Base-by-base conservation (phyloP, 1,140 invertebrate genomes). In the Brachionus angularis region DNA sequence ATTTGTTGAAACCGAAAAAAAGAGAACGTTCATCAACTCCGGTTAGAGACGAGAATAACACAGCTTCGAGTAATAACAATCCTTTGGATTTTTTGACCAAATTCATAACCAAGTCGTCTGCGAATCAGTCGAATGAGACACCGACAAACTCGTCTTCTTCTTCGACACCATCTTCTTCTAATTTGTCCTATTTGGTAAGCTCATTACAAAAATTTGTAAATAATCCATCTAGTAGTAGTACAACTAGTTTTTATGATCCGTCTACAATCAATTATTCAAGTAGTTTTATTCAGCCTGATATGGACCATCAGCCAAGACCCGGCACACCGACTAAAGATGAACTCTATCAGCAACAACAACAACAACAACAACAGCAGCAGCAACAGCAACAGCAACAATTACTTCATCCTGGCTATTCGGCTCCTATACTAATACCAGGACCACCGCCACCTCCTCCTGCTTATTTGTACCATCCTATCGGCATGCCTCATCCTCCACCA, bases 191-290 rank as follows among this genome's bases (percentile, higher is more conserved):
- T 36, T 18, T 67, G 34, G 62, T 67, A 16, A 67, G 36, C n/a
- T 67, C 62, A 18, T 50, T 67, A 50, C 53, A 58, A 58, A 58
- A 58, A 21, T 58, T 58, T 58, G 53, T 58, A 58, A 58, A 58
- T 39, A 58, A 58, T 58, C 33, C 33, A 23, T 39, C 53, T 23
- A 29, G 53, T 39, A 31, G 52, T n/a, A n/a, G 2, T 55, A 55
- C 31, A 23, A 14, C 3, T 34, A 39, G n/a, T 12, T 58, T 8
- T n/a, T 58, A 58, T 33, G 39, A 39, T 23, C 53, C 53, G 39
- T 58, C 53, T 12, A 18, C 18, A 10, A 39, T 58, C 3, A 58
- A 36, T 34, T 58, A 58, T n/a, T 23, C 21, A 39, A 23, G 12
- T 23, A 58, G 53, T 36, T 58, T n/a, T n/a, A n/a, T n/a, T n/a